phyloP scores from a whole-genome alignment of 2,888 invertebrate species.

The Orgyia antiqua region DNA sequence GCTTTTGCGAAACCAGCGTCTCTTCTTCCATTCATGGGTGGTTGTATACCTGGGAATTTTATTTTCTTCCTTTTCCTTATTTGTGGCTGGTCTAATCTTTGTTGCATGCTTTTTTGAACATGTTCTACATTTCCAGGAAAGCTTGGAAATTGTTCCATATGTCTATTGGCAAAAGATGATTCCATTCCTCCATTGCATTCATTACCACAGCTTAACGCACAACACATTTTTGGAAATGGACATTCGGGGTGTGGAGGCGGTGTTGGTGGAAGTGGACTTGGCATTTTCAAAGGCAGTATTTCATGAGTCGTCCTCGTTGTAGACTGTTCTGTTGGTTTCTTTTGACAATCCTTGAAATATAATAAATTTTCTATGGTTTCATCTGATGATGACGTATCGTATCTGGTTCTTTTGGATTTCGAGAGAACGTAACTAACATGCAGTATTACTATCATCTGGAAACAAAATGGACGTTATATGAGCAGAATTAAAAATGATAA shows the following conservation, averaged over 20 bases:
- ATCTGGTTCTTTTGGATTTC: conserved; percentile 20
- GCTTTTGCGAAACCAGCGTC: conserved; percentile 50
- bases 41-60: conserved; percentile 17
- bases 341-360: conserved; percentile 59
- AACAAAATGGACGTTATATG: too few relatives aligned
- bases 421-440: conserved; percentile 32
- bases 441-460: conserved; percentile 42
- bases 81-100: conserved; percentile 18
- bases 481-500: too few relatives aligned
- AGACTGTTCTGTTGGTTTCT: conserved; percentile 23
- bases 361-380: conserved; percentile 64
- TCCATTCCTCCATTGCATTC: conserved; percentile 29
- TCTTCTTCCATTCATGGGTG: conserved; percentile 37
- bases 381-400: conserved; percentile 41
- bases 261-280: background rate
- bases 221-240: conserved; percentile 56
- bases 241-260: conserved; percentile 27
- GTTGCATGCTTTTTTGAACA: conserved; percentile 3
- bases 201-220: conserved; percentile 55
- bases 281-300: background rate
- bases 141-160: conserved; percentile 19
- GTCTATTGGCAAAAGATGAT: conserved; percentile 21
- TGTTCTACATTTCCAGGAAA: background rate
- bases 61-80: conserved; percentile 37
- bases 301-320: background rate